phyloP scores from a whole-genome alignment of 2,113 vertebrate genomes.

The Cephalopholis sonnerati region DNA sequence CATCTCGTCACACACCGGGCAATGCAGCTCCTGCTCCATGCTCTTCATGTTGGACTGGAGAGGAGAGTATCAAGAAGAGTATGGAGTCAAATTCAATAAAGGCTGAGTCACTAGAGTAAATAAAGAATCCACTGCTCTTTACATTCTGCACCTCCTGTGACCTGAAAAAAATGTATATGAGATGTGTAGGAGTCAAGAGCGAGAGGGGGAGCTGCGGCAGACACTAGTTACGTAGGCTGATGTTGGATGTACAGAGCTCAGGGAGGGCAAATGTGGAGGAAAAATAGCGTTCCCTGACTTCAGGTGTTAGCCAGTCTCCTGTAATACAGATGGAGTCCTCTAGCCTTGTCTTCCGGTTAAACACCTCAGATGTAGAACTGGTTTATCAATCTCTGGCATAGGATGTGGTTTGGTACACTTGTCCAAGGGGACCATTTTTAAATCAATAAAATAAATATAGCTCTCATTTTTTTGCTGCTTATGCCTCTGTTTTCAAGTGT shows the following conservation, averaged over 20 bases:
- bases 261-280: background rate
- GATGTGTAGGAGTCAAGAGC: conserved; percentile 27
- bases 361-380: background rate
- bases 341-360: background rate
- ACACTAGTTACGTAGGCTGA: conserved; percentile 10
- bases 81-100: conserved; percentile 11
- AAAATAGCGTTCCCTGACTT: conserved; percentile 14
- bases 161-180: conserved; percentile 32
- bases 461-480: background rate
- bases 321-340: background rate
- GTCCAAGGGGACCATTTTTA: background rate
- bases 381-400: background rate
- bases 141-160: conserved; percentile 22
- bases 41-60: conserved; percentile 97
- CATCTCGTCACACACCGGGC: conserved; percentile 95
- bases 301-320: background rate
- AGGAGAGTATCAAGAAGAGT: background rate
- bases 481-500: background rate
- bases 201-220: conserved; percentile 2
- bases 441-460: conserved; percentile 23
- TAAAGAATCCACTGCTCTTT: conserved; percentile 6
- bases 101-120: conserved; percentile 58
- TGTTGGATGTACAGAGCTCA: conserved; percentile 8
- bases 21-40: conserved; percentile 94
- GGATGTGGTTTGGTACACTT: background rate